Evolutionary conservation across 2,888 invertebrate species (phyloP).

Genomic region (Sarcophaga rosellei): DNA sequence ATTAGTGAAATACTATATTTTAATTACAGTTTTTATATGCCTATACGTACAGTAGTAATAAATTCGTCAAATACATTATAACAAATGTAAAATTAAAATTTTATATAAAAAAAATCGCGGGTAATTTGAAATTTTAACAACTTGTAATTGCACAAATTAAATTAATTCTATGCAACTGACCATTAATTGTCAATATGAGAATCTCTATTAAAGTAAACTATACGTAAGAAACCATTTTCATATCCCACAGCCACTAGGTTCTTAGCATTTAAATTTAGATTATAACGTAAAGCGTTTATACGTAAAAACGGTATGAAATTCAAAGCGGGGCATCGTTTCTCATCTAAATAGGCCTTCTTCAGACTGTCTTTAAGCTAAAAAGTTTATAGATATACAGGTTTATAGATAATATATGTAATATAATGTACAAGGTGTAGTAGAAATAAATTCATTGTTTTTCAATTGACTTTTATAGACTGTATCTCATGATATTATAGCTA

Average conservation of each 20-base stretch:
- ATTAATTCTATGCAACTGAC: background rate
- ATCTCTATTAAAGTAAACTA: constrained; percentile 71
- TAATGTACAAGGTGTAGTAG: too few species aligned
- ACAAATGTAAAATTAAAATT: background rate
- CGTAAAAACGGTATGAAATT: constrained; percentile 72
- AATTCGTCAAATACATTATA: constrained; percentile 5
- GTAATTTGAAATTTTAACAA: background rate
- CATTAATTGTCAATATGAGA: constrained; percentile 10
- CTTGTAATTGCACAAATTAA: too few species aligned
- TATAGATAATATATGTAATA: too few species aligned
- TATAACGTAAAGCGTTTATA: constrained; percentile 76
- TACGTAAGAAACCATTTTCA: constrained; percentile 78
- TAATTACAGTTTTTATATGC: too few species aligned
- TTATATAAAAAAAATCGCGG: background rate
- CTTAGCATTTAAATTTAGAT: constrained; percentile 74
- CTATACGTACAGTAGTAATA: too few species aligned
- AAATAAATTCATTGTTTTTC: too few species aligned
- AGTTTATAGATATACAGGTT: background rate
- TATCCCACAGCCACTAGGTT: constrained; percentile 77
- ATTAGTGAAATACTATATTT: too few species aligned
- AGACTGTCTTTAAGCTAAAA: constrained; percentile 29
- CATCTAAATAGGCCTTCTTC: constrained; percentile 58
- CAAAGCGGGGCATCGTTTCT: constrained; percentile 69
- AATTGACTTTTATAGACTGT: too few species aligned
- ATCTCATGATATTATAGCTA: too few species aligned